Conservation (phyloP, 2,888 invertebrate species). For the Tenodera sinensis region DNA sequence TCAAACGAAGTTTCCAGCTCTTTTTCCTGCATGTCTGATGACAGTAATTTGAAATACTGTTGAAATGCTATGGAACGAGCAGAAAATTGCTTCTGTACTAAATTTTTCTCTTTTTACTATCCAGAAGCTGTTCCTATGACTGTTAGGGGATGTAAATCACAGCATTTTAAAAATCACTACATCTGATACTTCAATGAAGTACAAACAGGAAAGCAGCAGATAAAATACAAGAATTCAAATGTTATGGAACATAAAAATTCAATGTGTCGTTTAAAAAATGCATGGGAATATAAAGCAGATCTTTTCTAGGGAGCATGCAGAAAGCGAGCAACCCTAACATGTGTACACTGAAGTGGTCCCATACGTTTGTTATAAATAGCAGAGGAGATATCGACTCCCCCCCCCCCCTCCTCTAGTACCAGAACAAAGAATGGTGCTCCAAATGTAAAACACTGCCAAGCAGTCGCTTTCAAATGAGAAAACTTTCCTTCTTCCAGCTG, state of each 20-base stretch:
- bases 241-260: not conserved
- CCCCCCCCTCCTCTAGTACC: not conserved
- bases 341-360: not conserved
- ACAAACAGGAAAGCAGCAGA: not conserved
- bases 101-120: no score
- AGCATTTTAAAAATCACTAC: no score
- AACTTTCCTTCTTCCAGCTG: not conserved
- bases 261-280: not conserved
- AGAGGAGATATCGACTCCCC: not conserved
- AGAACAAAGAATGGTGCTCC: not conserved
- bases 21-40: no score
- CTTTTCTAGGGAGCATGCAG: not conserved
- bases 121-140: no score
- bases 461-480: not conserved
- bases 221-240: not conserved
- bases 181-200: not conserved
- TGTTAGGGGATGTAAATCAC: no score
- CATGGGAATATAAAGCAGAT: not conserved
- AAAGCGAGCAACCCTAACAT: not conserved
- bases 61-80: no score
- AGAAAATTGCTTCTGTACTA: no score
- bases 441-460: not conserved
- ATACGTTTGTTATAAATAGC: not conserved
- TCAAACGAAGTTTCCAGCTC: no score
- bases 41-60: no score